These are phyloP conservation scores for Himalopsyche anomala DNA, from an alignment of 2,888 invertebrate species.

Conservation along the genomic window DNA sequence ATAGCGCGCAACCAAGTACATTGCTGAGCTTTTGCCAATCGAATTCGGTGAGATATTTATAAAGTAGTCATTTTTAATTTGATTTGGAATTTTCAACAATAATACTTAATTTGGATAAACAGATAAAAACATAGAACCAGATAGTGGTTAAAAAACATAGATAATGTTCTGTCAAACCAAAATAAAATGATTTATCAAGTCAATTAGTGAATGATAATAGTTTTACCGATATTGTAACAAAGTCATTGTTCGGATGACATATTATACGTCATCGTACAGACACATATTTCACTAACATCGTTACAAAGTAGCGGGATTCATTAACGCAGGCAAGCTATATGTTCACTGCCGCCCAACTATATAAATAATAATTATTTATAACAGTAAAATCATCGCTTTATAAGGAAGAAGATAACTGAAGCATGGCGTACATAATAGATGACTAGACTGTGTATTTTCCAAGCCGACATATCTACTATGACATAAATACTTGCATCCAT, in stretches of 20 bases:
- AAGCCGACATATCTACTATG: neutral
- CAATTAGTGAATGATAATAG: slow-evolving; percentile 11
- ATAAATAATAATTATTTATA: slow-evolving; percentile 39
- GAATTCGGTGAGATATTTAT: too few species aligned
- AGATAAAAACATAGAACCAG: too few species aligned
- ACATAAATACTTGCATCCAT: too few species aligned
- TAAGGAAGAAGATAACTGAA: slow-evolving; percentile 35
- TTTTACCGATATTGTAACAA: neutral
- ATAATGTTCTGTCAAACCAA: neutral
- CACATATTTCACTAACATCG: neutral
- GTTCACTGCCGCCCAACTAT: slow-evolving; percentile 6
- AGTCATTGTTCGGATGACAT: slow-evolving; percentile 18
- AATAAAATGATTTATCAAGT: neutral
- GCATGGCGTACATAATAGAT: slow-evolving; percentile 3
- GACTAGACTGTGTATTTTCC: slow-evolving; percentile 5
- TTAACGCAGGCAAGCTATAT: neutral
- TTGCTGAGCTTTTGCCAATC: too few species aligned
- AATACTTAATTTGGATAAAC: too few species aligned
- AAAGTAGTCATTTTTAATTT: too few species aligned
- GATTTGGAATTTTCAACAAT: too few species aligned
- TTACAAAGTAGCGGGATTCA: neutral
- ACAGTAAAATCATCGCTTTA: slow-evolving; percentile 37
- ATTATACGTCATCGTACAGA: slow-evolving; percentile 14
- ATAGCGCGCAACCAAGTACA: too few species aligned
- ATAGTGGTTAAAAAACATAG: too few species aligned